phyloP scores from a whole-genome alignment of 1,140 invertebrate species.

The Psix sp. region DNA sequence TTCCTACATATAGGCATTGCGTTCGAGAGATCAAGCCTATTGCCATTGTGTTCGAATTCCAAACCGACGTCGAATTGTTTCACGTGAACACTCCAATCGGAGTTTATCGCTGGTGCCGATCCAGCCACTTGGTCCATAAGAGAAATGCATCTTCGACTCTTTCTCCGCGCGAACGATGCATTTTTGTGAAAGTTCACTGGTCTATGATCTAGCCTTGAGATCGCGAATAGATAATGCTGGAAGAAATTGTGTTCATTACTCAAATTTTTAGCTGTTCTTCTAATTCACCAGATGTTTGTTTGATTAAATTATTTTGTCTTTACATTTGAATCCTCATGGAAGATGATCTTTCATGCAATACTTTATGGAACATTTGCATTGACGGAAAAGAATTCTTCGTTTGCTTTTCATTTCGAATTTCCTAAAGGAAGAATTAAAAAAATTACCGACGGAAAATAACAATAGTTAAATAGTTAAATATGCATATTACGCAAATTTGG shows the following conservation, averaged over 20 bases:
- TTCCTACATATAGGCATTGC: constrained; percentile 64
- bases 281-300: constrained; percentile 2
- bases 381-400: too few species aligned
- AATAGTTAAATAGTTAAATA: too few species aligned
- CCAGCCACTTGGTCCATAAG: constrained; percentile 11
- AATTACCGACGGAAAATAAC: too few species aligned
- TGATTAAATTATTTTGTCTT: not conserved
- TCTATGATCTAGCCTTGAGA: constrained; percentile 46
- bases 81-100: constrained; percentile 25
- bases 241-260: constrained; percentile 37
- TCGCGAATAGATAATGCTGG: constrained; percentile 24
- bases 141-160: constrained; percentile 59
- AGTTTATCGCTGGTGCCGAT: constrained; percentile 32
- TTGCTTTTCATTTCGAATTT: too few species aligned
- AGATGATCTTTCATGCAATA: too few species aligned
- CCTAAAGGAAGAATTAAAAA: too few species aligned
- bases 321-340: too few species aligned
- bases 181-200: constrained; percentile 56
- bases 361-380: too few species aligned
- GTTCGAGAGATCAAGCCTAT: constrained; percentile 42
- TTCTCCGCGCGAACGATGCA: constrained; percentile 31
- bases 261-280: constrained; percentile 12
- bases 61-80: constrained; percentile 55
- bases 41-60: constrained; percentile 61
- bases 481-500: too few species aligned